phyloP scores from a whole-genome alignment of 2,113 vertebrate genomes.

The Ameiurus melas region DNA sequence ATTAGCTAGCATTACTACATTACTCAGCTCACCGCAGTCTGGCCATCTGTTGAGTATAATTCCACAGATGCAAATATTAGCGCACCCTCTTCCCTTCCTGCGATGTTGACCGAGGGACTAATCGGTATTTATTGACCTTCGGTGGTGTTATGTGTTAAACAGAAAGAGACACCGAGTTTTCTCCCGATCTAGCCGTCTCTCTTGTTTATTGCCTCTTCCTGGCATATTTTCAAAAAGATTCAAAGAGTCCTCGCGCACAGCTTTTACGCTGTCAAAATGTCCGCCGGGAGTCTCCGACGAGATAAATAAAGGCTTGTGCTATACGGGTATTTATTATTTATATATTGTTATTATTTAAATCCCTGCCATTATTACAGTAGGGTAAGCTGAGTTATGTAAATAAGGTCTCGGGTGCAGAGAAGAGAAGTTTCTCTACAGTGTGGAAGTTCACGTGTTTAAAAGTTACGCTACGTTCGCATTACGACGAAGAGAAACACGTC shows the following conservation, averaged over 20 bases:
- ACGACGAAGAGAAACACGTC: too few relatives aligned
- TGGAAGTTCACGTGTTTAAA: too few relatives aligned
- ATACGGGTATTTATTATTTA: too few relatives aligned
- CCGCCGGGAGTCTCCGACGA: slow-evolving; percentile 16
- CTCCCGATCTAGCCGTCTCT: neutral
- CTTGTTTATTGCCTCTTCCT: slow-evolving; percentile 14
- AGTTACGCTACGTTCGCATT: too few relatives aligned
- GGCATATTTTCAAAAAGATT: slow-evolving; percentile 22
- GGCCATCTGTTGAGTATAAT: slow-evolving; percentile 44
- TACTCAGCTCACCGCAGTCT: neutral
- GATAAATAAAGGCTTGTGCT: slow-evolving; percentile 20
- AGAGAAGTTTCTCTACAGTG: too few relatives aligned
- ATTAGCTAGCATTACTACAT: neutral
- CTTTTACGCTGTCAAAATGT: slow-evolving; percentile 20
- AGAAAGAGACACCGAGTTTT: neutral
- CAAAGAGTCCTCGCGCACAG: neutral
- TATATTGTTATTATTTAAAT: neutral
- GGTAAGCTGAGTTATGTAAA: too few relatives aligned
- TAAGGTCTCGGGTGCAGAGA: too few relatives aligned
- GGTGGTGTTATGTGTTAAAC: slow-evolving; percentile 35
- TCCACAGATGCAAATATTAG: slow-evolving; percentile 46
- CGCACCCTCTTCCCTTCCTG: slow-evolving; percentile 27
- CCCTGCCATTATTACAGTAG: neutral
- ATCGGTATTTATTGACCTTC: slow-evolving; percentile 43
- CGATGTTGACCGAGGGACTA: slow-evolving; percentile 1